Evolutionary conservation across 2,113 vertebrate species (phyloP), one percentile per base, ranked within the genome.

Genomic region (Dicentrarchus labrax): DNA sequence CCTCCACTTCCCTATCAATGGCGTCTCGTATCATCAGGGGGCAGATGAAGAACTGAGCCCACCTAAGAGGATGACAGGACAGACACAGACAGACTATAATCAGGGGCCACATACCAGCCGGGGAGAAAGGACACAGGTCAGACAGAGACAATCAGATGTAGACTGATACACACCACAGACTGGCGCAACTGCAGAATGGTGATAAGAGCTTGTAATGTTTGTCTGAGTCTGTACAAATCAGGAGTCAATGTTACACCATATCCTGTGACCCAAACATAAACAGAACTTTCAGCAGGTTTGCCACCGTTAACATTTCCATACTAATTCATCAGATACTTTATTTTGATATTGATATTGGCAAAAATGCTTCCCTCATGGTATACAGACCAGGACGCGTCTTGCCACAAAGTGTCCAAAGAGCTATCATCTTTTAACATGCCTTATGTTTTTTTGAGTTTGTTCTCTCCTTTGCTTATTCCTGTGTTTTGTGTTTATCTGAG

Each of bases 1-100:
- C 98, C 90, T 99, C 98, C 45, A 99, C 98, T 93, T 99, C 98
- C 77, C 98, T 93, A 84, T 99, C 97, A 84, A 99, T 97, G 59
- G 98, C 97, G 86, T 99, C 97, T 74, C 96, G 95, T 91, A 98
- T 98, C 98, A 99, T 98, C 65, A 99, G 94, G 0, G 98, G 98
- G 69, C 97, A 97, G 88, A 99, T 98, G 76, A 99, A 99, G 94
- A 99, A 99, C 43, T 99, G 98, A 15, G 98, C 98, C 98, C 98
- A 99, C 86, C 98, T 99, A 80, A 67, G 56, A 61, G 43, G 72
- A 56, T 0, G 64, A 83, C 2, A n/a, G 16, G 41, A 72, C 72
- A 72, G 45, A 82, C 17, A 72, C 72, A 72, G 45, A 82, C 17
- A 1, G 45, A 45, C 61, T 36, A 64, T 51, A 72, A 86, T 86